Evolutionary conservation across 2,113 vertebrate genomes (phyloP).

Genomic region (Neolamprologus toae): DNA sequence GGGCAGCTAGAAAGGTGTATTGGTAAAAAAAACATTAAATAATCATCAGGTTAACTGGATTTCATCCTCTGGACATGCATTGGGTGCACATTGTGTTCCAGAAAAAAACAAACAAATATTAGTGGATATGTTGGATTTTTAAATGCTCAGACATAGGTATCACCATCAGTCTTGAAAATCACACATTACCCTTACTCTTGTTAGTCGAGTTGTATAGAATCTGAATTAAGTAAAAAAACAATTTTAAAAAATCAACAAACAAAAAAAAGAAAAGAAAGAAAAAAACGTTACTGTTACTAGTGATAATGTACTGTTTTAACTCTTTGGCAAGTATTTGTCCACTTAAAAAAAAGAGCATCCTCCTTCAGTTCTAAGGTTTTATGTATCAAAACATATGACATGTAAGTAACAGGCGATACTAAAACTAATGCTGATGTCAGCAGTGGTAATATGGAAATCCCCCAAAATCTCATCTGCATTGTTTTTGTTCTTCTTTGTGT

Average conservation of each 20-base stretch:
- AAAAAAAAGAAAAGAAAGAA: rapidly evolving
- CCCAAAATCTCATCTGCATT: background rate
- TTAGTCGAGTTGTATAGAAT: background rate
- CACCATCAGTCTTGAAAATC: background rate
- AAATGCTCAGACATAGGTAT: background rate
- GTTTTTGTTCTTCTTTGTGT: background rate
- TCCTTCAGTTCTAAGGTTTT: background rate
- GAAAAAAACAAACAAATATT: background rate
- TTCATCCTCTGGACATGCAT: background rate
- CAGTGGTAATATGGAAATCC: background rate
- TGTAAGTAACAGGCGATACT: background rate
- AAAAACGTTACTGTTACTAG: background rate
- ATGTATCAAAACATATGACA: background rate
- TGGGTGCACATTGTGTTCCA: background rate
- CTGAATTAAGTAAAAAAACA: background rate
- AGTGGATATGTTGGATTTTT: background rate
- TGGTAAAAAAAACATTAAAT: background rate
- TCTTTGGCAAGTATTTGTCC: background rate
- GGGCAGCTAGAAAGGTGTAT: background rate
- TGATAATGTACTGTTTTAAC: background rate
- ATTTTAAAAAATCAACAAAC: background rate
- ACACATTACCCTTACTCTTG: background rate
- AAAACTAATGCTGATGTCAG: background rate
- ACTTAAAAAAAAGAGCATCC: background rate
- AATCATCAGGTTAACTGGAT: background rate